These are phyloP conservation scores for Pangasius mekongensis DNA, from an alignment of 2,797 vertebrate species.

Conservation along the genomic window DNA sequence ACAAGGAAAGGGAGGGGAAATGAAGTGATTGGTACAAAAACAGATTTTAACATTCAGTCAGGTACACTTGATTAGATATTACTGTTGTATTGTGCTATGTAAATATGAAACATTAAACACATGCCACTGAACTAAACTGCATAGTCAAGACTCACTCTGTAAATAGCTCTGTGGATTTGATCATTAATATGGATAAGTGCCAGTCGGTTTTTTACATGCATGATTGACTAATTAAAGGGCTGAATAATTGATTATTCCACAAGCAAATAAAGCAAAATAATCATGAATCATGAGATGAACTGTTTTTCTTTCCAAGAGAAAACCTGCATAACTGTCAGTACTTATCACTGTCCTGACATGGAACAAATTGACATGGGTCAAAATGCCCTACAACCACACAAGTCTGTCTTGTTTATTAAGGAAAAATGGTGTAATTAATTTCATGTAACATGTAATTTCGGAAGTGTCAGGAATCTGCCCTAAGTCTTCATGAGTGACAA, in stretches of 20 bases:
- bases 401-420: background rate
- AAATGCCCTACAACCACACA: background rate
- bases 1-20: background rate
- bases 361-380: slow-evolving; percentile 1
- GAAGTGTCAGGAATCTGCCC: background rate
- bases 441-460: background rate
- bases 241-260: slow-evolving; percentile 19
- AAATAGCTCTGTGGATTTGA: background rate
- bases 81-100: background rate
- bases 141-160: background rate
- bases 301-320: background rate
- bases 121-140: background rate
- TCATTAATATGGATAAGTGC: background rate
- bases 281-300: background rate
- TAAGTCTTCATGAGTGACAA: slow-evolving; percentile 5
- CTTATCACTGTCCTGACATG: slow-evolving; percentile 1
- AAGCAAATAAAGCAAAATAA: background rate
- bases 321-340: background rate
- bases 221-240: slow-evolving; percentile 3
- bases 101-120: background rate
- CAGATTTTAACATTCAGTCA: background rate
- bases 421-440: background rate
- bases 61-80: background rate
- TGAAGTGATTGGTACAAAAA: background rate
- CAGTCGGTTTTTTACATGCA: background rate